Percentiles rank a stretch among this genome's conserved stretches.
These are phyloP conservation scores for Netelia inedita DNA, from an alignment of 2,888 invertebrate species.

Conservation along the genomic window DNA sequence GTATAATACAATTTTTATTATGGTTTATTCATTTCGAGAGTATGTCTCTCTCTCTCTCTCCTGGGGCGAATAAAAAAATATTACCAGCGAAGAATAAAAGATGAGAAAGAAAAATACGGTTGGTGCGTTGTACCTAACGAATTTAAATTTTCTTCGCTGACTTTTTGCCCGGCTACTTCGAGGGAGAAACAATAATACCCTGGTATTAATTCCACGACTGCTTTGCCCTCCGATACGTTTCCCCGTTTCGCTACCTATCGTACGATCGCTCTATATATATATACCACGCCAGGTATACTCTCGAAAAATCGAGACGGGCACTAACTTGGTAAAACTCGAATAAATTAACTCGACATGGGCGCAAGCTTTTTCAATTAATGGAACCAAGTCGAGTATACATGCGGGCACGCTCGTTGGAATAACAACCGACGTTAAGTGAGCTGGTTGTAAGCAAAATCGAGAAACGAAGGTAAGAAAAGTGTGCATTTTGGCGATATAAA, in stretches of 20 bases:
- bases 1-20: constrained; percentile 1
- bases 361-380: constrained; percentile 40
- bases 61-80: not conserved
- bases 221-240: too few species aligned
- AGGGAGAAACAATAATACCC: constrained; percentile 52
- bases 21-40: not conserved
- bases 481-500: not conserved
- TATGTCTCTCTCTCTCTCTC: not conserved
- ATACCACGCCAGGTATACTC: constrained; percentile 8
- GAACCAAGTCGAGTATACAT: constrained; percentile 16
- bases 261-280: not conserved
- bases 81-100: not conserved
- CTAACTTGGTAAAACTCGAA: constrained; percentile 25
- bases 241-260: constrained; percentile 26
- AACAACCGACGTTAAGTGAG: constrained; percentile 1
- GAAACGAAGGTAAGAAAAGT: not conserved
- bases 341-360: constrained; percentile 22
- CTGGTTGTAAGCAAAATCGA: constrained; percentile 7
- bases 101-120: not conserved
- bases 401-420: constrained; percentile 16
- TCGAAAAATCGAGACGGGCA: constrained; percentile 15
- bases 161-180: constrained; percentile 66
- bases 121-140: constrained; percentile 48
- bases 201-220: constrained; percentile 51
- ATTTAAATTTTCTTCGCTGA: constrained; percentile 76